phyloP scores from a whole-genome alignment of 1,140 invertebrate species.

The Meloidogyne floridensis region DNA sequence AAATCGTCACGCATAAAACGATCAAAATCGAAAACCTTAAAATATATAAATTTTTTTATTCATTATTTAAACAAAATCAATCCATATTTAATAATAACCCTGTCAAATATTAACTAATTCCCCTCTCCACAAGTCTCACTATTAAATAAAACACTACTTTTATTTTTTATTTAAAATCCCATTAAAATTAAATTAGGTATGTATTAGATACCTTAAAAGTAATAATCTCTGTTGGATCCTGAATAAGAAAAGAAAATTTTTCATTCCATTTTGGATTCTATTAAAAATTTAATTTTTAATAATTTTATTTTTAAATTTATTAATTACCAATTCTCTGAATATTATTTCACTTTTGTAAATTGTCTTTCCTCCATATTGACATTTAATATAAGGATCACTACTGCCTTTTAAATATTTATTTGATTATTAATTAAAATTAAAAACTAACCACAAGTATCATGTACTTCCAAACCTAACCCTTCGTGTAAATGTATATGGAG shows the following conservation, averaged over 20 bases:
- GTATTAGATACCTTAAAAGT: slow-evolving; percentile 15
- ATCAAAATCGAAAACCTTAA: slow-evolving; percentile 92
- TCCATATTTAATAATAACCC: too few relatives aligned
- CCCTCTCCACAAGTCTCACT: too few relatives aligned
- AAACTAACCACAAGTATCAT: not conserved
- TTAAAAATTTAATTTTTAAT: too few relatives aligned
- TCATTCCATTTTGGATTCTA: slow-evolving; percentile 70
- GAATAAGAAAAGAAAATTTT: slow-evolving; percentile 67
- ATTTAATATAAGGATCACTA: slow-evolving; percentile 71
- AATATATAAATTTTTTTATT: slow-evolving; percentile 68
- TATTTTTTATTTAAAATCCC: too few relatives aligned
- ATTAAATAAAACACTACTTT: too few relatives aligned
- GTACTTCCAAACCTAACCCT: not conserved
- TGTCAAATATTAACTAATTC: too few relatives aligned
- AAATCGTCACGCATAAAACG: slow-evolving; percentile 95
- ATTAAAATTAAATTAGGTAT: not conserved
- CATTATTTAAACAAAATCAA: not conserved
- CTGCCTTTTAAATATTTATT: slow-evolving; percentile 62
- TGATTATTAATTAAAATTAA: not conserved
- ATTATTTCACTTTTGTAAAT: slow-evolving; percentile 68
- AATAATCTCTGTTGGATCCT: slow-evolving; percentile 50
- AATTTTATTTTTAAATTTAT: not conserved
- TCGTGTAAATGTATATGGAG: not conserved
- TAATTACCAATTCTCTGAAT: slow-evolving; percentile 65
- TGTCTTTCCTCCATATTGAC: slow-evolving; percentile 67